Percentiles rank a stretch among this genome's conserved stretches.
Conservation (phyloP, 2,888 invertebrate species). For the Plusia festucae region DNA sequence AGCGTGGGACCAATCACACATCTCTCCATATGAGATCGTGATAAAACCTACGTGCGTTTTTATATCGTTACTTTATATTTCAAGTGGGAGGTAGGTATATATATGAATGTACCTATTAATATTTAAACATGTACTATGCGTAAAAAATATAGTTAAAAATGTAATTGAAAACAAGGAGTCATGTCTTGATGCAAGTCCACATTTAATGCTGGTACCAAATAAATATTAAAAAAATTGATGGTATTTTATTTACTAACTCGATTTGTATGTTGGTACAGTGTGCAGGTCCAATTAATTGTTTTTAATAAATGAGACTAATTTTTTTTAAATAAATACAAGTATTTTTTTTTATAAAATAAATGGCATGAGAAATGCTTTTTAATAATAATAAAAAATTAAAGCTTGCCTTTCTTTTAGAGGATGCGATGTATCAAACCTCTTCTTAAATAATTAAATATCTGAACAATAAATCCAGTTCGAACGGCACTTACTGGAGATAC, state of each 20-base stretch:
- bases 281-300: too few relatives aligned
- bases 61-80: background rate
- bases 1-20: slow-evolving; percentile 50
- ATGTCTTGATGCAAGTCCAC: too few relatives aligned
- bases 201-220: too few relatives aligned
- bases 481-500: slow-evolving; percentile 32
- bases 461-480: slow-evolving; percentile 28
- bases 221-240: too few relatives aligned
- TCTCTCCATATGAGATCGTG: slow-evolving; percentile 33
- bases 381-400: too few relatives aligned
- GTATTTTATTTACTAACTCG: too few relatives aligned
- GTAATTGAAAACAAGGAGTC: background rate
- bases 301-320: too few relatives aligned
- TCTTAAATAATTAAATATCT: slow-evolving; percentile 28
- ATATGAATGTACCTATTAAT: background rate
- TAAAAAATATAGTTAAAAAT: background rate
- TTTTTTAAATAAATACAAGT: too few relatives aligned
- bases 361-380: too few relatives aligned
- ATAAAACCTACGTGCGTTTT: slow-evolving; percentile 35
- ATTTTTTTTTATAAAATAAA: too few relatives aligned
- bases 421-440: background rate
- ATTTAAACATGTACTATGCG: background rate
- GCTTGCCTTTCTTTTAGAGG: background rate
- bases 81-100: background rate
- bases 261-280: too few relatives aligned